Percentiles rank a stretch among this genome's conserved stretches.
These are phyloP conservation scores for Haemorhous mexicanus DNA, from an alignment of 2,113 vertebrate species.

Conservation along the genomic window DNA sequence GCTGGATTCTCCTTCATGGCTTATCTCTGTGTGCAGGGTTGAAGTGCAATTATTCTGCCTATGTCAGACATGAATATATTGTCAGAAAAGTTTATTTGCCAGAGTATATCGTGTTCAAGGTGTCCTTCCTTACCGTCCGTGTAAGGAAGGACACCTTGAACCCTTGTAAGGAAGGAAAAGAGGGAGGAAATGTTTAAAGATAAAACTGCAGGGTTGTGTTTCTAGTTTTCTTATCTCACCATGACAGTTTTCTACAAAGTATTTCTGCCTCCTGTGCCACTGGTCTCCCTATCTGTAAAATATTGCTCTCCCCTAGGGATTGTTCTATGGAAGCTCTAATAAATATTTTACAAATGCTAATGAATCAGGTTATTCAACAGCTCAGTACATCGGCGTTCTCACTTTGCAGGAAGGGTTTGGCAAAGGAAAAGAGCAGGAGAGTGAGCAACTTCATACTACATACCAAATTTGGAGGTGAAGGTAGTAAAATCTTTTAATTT, in stretches of 20 bases:
- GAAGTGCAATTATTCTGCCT: background rate
- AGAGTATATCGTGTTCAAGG: background rate
- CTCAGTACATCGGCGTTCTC: background rate
- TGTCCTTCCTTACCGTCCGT: no score
- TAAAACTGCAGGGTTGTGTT: background rate
- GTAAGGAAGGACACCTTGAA: background rate
- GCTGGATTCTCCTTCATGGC: background rate
- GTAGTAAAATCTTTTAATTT: background rate
- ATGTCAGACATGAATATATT: background rate
- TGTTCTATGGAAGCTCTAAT: background rate
- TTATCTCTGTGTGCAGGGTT: background rate
- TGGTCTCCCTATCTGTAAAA: background rate
- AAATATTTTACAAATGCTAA: conserved; percentile 20
- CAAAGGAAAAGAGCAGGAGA: background rate
- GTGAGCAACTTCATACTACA: background rate
- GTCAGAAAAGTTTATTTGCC: background rate
- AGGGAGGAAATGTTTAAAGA: background rate
- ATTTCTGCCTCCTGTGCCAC: background rate
- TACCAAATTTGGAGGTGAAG: background rate
- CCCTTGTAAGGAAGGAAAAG: background rate
- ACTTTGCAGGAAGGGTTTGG: background rate
- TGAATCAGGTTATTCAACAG: background rate
- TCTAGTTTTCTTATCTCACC: background rate
- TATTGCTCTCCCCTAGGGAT: background rate
- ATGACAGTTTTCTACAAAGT: background rate